Evolutionary conservation across 2,797 vertebrate genomes (phyloP).

Genomic region (Merluccius polli): DNA sequence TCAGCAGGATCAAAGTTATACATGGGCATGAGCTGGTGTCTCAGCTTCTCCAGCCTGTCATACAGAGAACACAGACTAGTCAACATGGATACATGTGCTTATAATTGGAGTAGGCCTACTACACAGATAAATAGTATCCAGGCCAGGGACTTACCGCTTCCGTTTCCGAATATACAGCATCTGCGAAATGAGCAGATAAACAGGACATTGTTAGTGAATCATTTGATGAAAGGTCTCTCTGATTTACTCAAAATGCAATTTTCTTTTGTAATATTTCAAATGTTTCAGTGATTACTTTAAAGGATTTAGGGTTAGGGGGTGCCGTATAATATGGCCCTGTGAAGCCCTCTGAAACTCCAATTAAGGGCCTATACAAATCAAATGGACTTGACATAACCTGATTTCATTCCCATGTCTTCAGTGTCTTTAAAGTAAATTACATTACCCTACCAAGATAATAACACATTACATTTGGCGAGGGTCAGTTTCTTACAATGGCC

Average conservation of each 20-base stretch:
- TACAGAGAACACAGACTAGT: neutral
- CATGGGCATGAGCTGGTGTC: slow-evolving; percentile 99
- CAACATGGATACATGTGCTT: neutral
- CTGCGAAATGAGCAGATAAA: slow-evolving; percentile 64
- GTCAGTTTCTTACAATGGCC: slow-evolving; percentile 80
- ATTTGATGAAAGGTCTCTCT: neutral
- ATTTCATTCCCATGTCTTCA: neutral
- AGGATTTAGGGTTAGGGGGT: neutral
- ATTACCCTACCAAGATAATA: neutral
- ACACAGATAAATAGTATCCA: neutral
- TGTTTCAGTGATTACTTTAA: neutral
- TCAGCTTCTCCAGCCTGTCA: slow-evolving; percentile 90
- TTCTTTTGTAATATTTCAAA: neutral
- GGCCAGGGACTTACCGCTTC: slow-evolving; percentile 81
- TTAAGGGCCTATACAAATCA: neutral
- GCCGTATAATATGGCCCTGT: neutral
- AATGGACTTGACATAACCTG: neutral
- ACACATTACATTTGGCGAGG: neutral
- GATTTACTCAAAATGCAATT: neutral
- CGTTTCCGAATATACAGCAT: slow-evolving; percentile 96
- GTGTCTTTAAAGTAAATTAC: neutral
- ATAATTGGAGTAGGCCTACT: neutral
- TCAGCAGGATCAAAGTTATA: slow-evolving; percentile 97
- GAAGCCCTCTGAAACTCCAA: neutral
- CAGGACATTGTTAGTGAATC: neutral